These are phyloP conservation scores for Drosophila virilis DNA, from an alignment of 1,140 invertebrate genomes.

Conservation along the genomic window DNA sequence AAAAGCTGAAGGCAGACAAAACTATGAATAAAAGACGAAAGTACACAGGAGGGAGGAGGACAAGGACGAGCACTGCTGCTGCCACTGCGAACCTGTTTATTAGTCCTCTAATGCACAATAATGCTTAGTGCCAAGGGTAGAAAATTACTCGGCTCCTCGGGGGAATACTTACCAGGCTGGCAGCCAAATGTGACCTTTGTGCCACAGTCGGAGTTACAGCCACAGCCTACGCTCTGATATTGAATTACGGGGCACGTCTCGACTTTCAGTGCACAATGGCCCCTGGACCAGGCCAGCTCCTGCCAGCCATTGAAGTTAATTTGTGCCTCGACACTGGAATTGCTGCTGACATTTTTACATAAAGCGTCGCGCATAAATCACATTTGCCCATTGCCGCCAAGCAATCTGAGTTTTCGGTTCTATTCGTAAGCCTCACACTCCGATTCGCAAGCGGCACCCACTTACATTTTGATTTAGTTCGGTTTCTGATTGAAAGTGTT, in stretches of 20 bases:
- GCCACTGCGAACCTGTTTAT: conserved; percentile 77
- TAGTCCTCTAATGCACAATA: conserved; percentile 83
- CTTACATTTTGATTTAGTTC: conserved; percentile 34
- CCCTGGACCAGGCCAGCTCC: conserved; percentile 9
- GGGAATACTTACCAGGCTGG: conserved; percentile 75
- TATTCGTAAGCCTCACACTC: conserved; percentile 16
- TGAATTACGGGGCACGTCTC: conserved; percentile 79
- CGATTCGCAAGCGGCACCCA: conserved; percentile 1
- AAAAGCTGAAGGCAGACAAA: conserved; percentile 64
- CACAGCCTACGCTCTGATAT: conserved; percentile 43
- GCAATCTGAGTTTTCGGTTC: conserved; percentile 45
- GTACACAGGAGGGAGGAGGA: neutral
- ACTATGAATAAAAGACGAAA: conserved; percentile 66
- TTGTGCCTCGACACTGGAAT: conserved; percentile 65
- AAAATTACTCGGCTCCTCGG: conserved; percentile 70
- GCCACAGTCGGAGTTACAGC: conserved; percentile 31
- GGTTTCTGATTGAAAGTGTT: conserved; percentile 58
- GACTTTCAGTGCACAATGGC: conserved; percentile 51
- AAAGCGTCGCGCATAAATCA: conserved; percentile 71
- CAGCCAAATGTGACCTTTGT: conserved; percentile 80
- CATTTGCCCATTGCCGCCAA: conserved; percentile 61
- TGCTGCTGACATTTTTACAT: conserved; percentile 77
- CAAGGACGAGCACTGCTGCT: conserved; percentile 11
- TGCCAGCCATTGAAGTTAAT: conserved; percentile 64
- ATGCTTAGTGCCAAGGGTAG: conserved; percentile 82